These are phyloP conservation scores for Periophthalmus magnuspinnatus DNA, from an alignment of 2,797 vertebrate genomes.

Conservation along the genomic window DNA sequence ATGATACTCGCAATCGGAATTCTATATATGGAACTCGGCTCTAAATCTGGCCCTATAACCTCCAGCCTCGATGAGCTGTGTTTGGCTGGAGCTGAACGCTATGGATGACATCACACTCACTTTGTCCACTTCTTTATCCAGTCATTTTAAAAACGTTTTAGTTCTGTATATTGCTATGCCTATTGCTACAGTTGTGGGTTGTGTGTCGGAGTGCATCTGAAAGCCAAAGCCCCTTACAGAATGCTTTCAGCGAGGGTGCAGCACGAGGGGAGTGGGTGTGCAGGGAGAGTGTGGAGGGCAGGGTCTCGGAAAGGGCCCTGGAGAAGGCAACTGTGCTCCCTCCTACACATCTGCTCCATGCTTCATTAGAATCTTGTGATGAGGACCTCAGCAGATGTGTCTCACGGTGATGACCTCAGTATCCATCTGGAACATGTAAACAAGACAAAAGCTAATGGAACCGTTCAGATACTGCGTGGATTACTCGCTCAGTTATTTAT, in stretches of 20 bases:
- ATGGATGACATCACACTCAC: too few species aligned
- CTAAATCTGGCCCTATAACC: too few species aligned
- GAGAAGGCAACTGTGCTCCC: constrained; percentile 12
- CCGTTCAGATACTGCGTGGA: background rate
- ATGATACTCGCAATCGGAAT: too few species aligned
- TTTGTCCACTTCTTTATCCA: too few species aligned
- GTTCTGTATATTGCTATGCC: too few species aligned
- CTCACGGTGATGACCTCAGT: constrained; percentile 15
- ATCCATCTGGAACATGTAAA: constrained; percentile 18
- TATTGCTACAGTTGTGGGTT: background rate
- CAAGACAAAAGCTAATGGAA: background rate
- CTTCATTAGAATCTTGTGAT: constrained; percentile 4
- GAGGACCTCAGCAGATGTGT: constrained; percentile 22
- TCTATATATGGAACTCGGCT: too few species aligned
- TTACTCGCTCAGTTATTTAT: background rate
- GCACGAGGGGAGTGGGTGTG: background rate
- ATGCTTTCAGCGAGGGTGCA: background rate
- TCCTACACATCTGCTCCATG: constrained; percentile 27
- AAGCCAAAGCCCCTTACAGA: background rate
- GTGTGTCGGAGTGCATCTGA: background rate
- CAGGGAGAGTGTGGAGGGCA: background rate
- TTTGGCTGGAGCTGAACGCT: too few species aligned
- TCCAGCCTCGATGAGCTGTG: too few species aligned
- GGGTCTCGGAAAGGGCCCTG: background rate
- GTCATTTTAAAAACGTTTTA: too few species aligned